phyloP scores from a whole-genome alignment of 2,888 invertebrate genomes.

The Lithodes maja region DNA sequence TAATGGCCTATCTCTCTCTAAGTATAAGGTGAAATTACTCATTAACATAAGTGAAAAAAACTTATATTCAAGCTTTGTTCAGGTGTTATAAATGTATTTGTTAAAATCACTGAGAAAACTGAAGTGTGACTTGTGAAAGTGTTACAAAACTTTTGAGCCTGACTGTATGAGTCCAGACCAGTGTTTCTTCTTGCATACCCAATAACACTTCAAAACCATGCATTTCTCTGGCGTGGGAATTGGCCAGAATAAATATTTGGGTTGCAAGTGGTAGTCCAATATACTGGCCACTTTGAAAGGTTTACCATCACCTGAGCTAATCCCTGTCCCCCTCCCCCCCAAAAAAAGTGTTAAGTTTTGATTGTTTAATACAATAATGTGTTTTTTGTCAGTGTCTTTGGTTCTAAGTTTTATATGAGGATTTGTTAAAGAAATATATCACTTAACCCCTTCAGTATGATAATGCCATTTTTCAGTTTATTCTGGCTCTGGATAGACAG shows the following conservation, averaged over 20 bases:
- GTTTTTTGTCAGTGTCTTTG: slow-evolving; percentile 13
- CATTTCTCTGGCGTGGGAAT: not conserved
- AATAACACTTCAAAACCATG: not conserved
- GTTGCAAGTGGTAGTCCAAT: not conserved
- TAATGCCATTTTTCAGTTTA: not conserved
- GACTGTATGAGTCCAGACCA: not conserved
- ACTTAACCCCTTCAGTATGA: not conserved
- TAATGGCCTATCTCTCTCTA: too few relatives aligned
- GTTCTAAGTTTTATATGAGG: slow-evolving; percentile 24
- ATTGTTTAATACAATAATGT: slow-evolving; percentile 38
- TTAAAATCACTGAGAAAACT: too few relatives aligned
- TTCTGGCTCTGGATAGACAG: not conserved
- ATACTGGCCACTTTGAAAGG: slow-evolving; percentile 15
- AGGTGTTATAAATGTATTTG: too few relatives aligned
- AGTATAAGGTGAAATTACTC: too few relatives aligned
- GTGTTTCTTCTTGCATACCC: not conserved
- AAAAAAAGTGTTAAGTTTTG: slow-evolving; percentile 44
- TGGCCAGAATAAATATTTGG: not conserved
- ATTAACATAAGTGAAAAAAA: too few relatives aligned
- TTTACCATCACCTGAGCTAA: slow-evolving; percentile 37
- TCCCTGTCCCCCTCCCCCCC: not conserved
- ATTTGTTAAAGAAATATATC: not conserved
- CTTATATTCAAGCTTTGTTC: too few relatives aligned
- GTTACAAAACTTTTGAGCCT: not conserved
- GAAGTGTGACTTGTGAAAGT: too few relatives aligned